Conservation (phyloP, 2,888 invertebrate species). For the Drosophila lacicola region DNA sequence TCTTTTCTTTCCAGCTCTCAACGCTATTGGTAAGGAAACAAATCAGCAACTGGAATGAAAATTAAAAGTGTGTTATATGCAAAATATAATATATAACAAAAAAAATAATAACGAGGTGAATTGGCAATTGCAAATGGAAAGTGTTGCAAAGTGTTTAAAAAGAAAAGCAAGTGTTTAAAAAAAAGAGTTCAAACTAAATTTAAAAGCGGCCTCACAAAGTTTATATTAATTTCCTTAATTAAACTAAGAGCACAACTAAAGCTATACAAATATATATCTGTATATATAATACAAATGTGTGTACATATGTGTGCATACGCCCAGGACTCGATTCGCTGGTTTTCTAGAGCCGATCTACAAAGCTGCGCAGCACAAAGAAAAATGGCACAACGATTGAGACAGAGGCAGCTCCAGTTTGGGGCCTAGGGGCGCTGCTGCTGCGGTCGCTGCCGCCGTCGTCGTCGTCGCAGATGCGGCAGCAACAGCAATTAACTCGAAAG, state of each 20-base stretch:
- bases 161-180: conserved; percentile 2
- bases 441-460: conserved; percentile 12
- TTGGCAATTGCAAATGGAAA: conserved; percentile 37
- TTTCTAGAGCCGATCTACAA: conserved; percentile 66
- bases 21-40: conserved; percentile 69
- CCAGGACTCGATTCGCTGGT: conserved; percentile 51
- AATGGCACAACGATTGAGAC: conserved; percentile 72
- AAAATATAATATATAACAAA: conserved; percentile 12
- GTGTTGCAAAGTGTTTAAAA: conserved; percentile 24
- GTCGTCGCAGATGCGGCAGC: conserved; percentile 21
- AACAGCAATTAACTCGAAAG: conserved; percentile 78
- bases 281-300: conserved; percentile 10
- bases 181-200: conserved; percentile 10
- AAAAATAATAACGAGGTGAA: conserved; percentile 11
- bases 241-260: conserved; percentile 8
- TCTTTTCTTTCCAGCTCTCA: conserved; percentile 48
- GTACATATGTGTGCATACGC: conserved; percentile 36
- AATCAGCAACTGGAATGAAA: conserved; percentile 45
- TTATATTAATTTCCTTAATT: conserved; percentile 38
- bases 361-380: conserved; percentile 73
- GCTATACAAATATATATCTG: conserved; percentile 10
- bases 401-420: conserved; percentile 34
- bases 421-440: conserved; percentile 38
- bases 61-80: not conserved
- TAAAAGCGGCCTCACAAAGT: conserved; percentile 27